Percentiles rank a stretch among this genome's conserved stretches.
phyloP scores from a whole-genome alignment of 2,113 vertebrate species.

The Oryzias curvinotus region DNA sequence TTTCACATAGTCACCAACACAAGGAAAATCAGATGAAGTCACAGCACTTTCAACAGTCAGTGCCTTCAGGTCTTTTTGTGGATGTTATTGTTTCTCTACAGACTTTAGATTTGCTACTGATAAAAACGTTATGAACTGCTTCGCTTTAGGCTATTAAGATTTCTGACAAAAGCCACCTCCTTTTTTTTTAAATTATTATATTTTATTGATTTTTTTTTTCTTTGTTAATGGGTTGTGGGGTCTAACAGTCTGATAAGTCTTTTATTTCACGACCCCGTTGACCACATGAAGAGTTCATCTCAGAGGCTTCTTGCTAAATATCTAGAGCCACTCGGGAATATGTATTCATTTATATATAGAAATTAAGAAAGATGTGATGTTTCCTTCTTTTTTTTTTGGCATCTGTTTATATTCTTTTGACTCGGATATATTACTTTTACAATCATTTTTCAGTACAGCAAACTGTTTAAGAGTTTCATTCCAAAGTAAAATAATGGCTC shows the following conservation, averaged over 20 bases:
- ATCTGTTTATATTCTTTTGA: slow-evolving; percentile 60
- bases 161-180: slow-evolving; percentile 46
- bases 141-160: slow-evolving; percentile 51
- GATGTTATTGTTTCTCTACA: slow-evolving; percentile 61
- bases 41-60: slow-evolving; percentile 86
- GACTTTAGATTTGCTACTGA: slow-evolving; percentile 77
- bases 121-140: slow-evolving; percentile 64
- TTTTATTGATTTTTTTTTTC: too few relatives aligned
- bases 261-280: slow-evolving; percentile 34
- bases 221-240: slow-evolving; percentile 27
- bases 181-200: not conserved
- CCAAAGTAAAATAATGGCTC: slow-evolving; percentile 59
- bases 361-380: slow-evolving; percentile 65
- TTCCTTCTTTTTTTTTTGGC: slow-evolving; percentile 61
- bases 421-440: slow-evolving; percentile 67
- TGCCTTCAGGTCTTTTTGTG: slow-evolving; percentile 79
- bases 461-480: slow-evolving; percentile 66
- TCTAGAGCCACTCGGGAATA: slow-evolving; percentile 36
- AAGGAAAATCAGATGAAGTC: slow-evolving; percentile 53
- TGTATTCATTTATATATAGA: slow-evolving; percentile 43
- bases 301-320: slow-evolving; percentile 52
- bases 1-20: slow-evolving; percentile 73
- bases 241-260: slow-evolving; percentile 60
- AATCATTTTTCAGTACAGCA: slow-evolving; percentile 64
- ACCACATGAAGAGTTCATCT: slow-evolving; percentile 46